Conservation (phyloP, 1,140 invertebrate species). For the Bursaphelenchus mucronatus region DNA sequence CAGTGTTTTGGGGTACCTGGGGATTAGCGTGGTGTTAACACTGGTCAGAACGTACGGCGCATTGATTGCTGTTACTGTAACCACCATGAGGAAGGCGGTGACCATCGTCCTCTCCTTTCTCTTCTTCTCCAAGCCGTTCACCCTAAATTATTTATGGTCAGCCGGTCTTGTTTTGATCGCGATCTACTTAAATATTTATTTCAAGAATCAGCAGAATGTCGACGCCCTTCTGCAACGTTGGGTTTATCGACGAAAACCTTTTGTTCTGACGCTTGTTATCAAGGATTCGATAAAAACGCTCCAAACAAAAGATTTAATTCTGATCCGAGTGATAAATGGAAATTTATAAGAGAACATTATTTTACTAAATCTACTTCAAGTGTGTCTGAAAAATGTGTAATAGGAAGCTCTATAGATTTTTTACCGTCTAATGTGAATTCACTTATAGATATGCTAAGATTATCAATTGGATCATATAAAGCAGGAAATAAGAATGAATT, state of each 20-base stretch:
- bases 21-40: constrained; percentile 82
- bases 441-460: constrained; percentile 22
- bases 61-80: constrained; percentile 78
- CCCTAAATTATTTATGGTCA: constrained; percentile 83
- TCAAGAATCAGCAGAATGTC: constrained; percentile 63
- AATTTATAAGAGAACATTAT: no score
- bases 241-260: neutral
- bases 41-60: constrained; percentile 75
- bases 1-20: constrained; percentile 81
- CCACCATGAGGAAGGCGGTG: constrained; percentile 75
- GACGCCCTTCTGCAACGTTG: constrained; percentile 40
- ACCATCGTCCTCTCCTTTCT: constrained; percentile 87
- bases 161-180: constrained; percentile 78
- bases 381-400: no score
- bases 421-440: no score
- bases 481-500: constrained; percentile 32
- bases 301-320: no score
- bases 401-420: no score
- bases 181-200: constrained; percentile 83
- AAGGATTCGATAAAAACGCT: constrained; percentile 32
- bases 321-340: no score
- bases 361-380: no score
- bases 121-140: constrained; percentile 89
- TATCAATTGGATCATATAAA: constrained; percentile 29
- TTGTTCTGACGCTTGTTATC: constrained; percentile 33